Conservation (phyloP, 2,113 vertebrate genomes). For the Hystrix cristata region DNA sequence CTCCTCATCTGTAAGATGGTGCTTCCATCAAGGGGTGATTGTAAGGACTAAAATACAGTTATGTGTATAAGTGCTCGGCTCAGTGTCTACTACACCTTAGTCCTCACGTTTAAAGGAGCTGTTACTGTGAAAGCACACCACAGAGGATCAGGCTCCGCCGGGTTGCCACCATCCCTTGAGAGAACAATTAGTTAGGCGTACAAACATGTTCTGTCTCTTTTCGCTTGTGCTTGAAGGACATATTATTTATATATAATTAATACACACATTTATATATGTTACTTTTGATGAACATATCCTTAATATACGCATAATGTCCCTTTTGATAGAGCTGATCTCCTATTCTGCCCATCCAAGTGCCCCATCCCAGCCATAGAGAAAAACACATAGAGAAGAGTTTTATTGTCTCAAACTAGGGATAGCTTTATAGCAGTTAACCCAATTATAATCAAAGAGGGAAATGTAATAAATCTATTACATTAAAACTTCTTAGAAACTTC, state of each 20-base stretch:
- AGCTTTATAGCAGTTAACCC: background rate
- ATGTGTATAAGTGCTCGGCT: background rate
- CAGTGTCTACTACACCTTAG: background rate
- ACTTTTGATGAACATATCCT: background rate
- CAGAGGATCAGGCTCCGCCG: background rate
- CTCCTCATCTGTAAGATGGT: background rate
- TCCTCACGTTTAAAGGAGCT: background rate
- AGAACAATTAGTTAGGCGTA: background rate
- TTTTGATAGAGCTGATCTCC: background rate
- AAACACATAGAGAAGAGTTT: background rate
- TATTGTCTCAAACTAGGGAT: background rate
- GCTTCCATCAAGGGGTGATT: background rate
- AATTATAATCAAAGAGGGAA: background rate
- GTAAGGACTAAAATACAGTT: background rate
- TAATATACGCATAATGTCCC: background rate
- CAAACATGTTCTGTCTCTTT: background rate
- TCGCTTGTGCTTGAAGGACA: background rate
- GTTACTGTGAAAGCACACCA: background rate
- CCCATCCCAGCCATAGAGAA: background rate
- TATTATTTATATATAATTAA: background rate
- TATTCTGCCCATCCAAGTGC: background rate
- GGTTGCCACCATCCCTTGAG: background rate
- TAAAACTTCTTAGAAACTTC: background rate
- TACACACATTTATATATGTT: background rate
- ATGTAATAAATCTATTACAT: background rate